Conservation (phyloP, 2,797 vertebrate genomes). For the Helarctos malayanus region DNA sequence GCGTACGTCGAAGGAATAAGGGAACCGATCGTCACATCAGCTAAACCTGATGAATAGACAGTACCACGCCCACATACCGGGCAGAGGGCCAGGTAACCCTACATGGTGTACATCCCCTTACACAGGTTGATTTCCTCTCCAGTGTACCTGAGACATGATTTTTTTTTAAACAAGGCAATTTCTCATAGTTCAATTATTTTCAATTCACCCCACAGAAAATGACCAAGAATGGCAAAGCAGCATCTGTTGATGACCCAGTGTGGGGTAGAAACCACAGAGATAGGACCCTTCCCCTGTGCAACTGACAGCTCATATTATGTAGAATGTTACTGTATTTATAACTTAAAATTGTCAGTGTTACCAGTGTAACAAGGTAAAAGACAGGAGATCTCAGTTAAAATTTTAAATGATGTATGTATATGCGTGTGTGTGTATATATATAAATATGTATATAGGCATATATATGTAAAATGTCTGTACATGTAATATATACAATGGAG, state of each 20-base stretch:
- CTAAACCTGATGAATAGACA: neutral
- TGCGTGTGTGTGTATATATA: too few species aligned
- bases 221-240: too few species aligned
- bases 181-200: neutral
- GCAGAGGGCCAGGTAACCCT: accelerated
- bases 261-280: accelerated
- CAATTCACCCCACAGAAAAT: neutral
- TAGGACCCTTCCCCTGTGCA: accelerated
- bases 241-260: accelerated
- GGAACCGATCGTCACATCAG: neutral
- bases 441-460: neutral
- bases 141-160: neutral
- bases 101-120: neutral
- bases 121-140: neutral
- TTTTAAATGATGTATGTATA: neutral
- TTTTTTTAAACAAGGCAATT: neutral
- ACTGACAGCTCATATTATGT: accelerated
- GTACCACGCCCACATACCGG: too few species aligned
- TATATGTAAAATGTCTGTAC: neutral
- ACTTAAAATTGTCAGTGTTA: accelerated
- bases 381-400: neutral
- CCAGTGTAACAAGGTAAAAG: neutral
- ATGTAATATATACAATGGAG: neutral
- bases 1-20: accelerated
- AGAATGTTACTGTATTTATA: accelerated